Evolutionary conservation across 2,113 vertebrate genomes (phyloP), one percentile per base, ranked within the genome.

Genomic region (Diglossa brunneiventris): DNA sequence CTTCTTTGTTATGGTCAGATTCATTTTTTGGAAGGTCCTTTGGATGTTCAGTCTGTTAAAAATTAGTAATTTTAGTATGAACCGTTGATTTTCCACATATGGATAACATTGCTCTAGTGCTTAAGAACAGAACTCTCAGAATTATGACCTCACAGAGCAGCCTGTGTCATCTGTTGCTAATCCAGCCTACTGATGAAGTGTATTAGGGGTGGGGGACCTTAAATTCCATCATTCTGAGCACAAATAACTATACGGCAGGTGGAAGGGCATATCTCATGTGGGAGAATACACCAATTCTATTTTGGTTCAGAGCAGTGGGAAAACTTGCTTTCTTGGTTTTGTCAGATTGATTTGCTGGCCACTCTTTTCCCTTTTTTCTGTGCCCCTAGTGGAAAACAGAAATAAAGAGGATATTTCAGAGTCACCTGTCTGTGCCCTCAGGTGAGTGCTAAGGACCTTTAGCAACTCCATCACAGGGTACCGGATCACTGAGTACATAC

Each of bases 51-150:
- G 4, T 58, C 42, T 4, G 9, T 33, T 33, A 86, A 83, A 93
- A 62, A n/a, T 30, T 4, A 33, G 21, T 53, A 66, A 56, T 24
- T 68, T 39, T n/a, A 41, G 13, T 64, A 62, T 22, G 79, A 95
- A 97, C 87, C 88, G 75, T 88, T 94, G 31, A 97, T 96, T 96
- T 95, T 96, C 94, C 95, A 96, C 93, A 97, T 95, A 96, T 96
- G 68, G 95, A 94, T 92, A 95, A 95, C 94, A 94, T 53, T 63
- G 85, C 86, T 88, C 61, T 55, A 68, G 56, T 30, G 58, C 15
- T 89, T 62, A 73, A 9, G 28, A 87, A 82, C 15, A 87, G 49
- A 68, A 37, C 39, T 67, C 50, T 91, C 33, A 67, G 41, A 89
- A 74, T 81, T 46, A 81, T 4, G 21, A 69, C 24, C 47, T 26